phyloP scores from a whole-genome alignment of 1,140 invertebrate genomes.

The Mya arenaria region DNA sequence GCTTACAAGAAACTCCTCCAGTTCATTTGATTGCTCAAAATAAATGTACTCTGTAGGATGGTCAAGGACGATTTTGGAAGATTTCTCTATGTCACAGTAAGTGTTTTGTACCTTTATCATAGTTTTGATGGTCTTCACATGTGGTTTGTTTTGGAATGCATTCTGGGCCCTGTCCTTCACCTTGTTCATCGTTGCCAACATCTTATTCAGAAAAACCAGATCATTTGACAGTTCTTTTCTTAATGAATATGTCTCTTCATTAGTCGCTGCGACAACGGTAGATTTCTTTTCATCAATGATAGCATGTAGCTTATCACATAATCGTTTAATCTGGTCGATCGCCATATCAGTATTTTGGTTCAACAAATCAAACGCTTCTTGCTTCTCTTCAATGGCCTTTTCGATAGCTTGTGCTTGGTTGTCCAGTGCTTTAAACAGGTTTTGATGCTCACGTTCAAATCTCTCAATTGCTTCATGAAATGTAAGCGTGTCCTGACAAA shows the following conservation, averaged over 20 bases:
- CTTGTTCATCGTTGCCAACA: neutral
- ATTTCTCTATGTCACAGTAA: neutral
- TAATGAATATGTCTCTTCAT: neutral
- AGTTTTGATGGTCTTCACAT: neutral
- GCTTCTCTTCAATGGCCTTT: neutral
- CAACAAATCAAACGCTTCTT: neutral
- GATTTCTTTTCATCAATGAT: conserved; percentile 1
- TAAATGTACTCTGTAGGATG: neutral
- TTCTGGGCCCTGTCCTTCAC: neutral
- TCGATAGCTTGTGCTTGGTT: neutral
- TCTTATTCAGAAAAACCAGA: neutral
- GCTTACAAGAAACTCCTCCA: neutral
- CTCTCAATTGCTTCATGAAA: neutral
- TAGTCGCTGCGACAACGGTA: neutral
- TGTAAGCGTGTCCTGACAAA: conserved; percentile 9
- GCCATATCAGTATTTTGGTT: neutral
- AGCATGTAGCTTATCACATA: neutral
- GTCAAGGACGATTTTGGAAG: neutral
- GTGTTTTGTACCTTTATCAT: neutral
- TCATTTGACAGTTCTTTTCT: neutral
- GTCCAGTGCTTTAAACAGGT: neutral
- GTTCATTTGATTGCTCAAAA: neutral
- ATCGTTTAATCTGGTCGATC: neutral
- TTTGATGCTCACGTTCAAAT: neutral
- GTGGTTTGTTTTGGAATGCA: neutral